phyloP scores from a whole-genome alignment of 2,113 vertebrate species.

The Triplophysa dalaica region DNA sequence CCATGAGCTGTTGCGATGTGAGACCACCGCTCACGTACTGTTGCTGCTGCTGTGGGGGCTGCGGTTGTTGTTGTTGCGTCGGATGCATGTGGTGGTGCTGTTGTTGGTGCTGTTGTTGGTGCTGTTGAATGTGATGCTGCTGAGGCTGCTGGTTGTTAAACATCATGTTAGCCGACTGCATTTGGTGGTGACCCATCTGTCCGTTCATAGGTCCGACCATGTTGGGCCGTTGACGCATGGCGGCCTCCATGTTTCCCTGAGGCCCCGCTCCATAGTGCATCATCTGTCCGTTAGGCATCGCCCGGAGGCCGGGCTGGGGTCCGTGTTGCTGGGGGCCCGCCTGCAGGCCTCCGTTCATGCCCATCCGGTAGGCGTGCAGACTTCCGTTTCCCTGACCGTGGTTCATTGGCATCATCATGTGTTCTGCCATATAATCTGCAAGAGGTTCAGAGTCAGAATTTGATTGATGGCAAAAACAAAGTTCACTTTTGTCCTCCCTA shows the following conservation, averaged over 20 bases:
- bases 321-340: conserved; percentile 80
- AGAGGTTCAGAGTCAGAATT: not conserved
- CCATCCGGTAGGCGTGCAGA: conserved; percentile 85
- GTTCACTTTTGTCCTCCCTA: too few relatives aligned
- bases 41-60: conserved; percentile 58
- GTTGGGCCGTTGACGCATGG: conserved; percentile 77
- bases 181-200: conserved; percentile 79
- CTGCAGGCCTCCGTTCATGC: conserved; percentile 78
- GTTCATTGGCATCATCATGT: conserved; percentile 92
- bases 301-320: conserved; percentile 79
- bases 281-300: conserved; percentile 76
- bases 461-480: not conserved
- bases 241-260: conserved; percentile 78
- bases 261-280: conserved; percentile 81
- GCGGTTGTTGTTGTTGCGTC: conserved; percentile 58
- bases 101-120: conserved; percentile 60
- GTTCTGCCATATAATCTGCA: conserved; percentile 85
- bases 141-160: conserved; percentile 71
- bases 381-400: conserved; percentile 77
- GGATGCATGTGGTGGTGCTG: conserved; percentile 69
- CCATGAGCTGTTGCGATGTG: conserved; percentile 86
- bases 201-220: conserved; percentile 80
- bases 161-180: conserved; percentile 78
- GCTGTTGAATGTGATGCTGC: conserved; percentile 46
- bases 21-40: conserved; percentile 84